These are phyloP conservation scores for Chrysomallon squamiferum DNA, from an alignment of 1,140 invertebrate genomes.

Conservation along the genomic window DNA sequence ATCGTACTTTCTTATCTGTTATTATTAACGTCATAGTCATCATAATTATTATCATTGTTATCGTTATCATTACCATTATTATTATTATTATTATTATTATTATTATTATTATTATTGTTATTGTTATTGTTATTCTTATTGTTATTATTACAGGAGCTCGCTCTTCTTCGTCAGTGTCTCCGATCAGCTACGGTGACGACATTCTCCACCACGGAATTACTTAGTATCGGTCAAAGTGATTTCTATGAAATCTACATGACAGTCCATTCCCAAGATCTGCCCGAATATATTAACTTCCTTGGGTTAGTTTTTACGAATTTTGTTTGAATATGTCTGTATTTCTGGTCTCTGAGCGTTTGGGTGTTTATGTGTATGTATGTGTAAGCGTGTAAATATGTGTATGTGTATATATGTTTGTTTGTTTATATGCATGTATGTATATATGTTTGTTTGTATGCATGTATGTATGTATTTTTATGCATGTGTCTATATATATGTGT, in stretches of 20 bases:
- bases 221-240: constrained; percentile 59
- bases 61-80: neutral
- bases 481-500: neutral
- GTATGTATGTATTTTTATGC: neutral
- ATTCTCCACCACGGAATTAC: constrained; percentile 55
- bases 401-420: neutral
- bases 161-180: constrained; percentile 56
- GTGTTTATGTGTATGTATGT: neutral
- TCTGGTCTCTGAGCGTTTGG: neutral
- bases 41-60: neutral
- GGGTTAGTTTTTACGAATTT: constrained; percentile 30
- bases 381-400: neutral
- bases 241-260: constrained; percentile 63
- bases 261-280: constrained; percentile 39
- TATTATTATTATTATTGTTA: no score
- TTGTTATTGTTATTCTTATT: no score
- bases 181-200: constrained; percentile 60
- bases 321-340: neutral
- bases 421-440: neutral
- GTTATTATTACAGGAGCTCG: constrained; percentile 59
- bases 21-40: neutral
- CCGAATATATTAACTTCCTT: constrained; percentile 57
- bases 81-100: neutral
- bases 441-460: neutral
- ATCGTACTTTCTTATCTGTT: neutral